Conservation (phyloP, 2,113 vertebrate species). For the Misgurnus anguillicaudatus region DNA sequence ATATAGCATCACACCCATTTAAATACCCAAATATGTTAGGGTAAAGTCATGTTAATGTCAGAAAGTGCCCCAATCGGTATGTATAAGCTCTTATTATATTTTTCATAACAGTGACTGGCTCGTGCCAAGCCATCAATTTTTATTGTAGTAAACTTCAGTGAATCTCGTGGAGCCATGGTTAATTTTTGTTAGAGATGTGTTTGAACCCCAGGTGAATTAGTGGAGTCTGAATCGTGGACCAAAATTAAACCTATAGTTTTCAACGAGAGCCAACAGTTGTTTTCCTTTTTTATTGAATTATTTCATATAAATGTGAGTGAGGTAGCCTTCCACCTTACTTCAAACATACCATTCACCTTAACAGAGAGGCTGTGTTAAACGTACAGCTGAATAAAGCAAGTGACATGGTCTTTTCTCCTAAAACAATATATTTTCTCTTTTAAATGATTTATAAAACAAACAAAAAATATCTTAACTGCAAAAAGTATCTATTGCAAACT, state of each 20-base stretch:
- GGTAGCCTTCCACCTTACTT: constrained; percentile 33
- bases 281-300: constrained; percentile 38
- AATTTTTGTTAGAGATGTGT: too few species aligned
- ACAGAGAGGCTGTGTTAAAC: background rate
- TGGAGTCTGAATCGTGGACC: too few species aligned
- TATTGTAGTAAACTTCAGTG: too few species aligned
- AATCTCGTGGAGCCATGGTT: too few species aligned
- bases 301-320: constrained; percentile 35
- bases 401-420: constrained; percentile 15
- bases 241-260: background rate
- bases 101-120: too few species aligned
- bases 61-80: too few species aligned
- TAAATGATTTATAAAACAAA: constrained; percentile 51
- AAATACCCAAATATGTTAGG: too few species aligned
- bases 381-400: constrained; percentile 39
- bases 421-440: constrained; percentile 46
- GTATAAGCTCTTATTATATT: too few species aligned
- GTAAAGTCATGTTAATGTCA: too few species aligned
- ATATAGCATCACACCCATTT: too few species aligned
- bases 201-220: background rate
- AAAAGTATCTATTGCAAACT: constrained; percentile 51
- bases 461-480: constrained; percentile 49
- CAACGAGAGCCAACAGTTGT: constrained; percentile 8
- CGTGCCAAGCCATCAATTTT: too few species aligned
- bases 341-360: constrained; percentile 32